Conservation (phyloP, 2,888 invertebrate species). For the Punctoribates punctum region DNA sequence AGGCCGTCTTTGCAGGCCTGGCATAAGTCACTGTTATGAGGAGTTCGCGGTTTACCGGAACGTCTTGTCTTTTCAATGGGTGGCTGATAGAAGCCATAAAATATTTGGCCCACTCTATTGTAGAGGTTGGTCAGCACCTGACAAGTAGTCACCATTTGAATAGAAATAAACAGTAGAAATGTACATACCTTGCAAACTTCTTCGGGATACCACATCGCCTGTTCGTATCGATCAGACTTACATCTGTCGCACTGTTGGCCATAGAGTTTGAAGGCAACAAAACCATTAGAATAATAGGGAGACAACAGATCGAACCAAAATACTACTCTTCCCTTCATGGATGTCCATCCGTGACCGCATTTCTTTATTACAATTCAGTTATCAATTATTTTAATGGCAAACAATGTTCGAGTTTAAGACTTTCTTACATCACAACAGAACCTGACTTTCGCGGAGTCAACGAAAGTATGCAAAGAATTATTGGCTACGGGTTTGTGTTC, state of each 20-base stretch:
- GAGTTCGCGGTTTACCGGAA: slow-evolving; percentile 55
- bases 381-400: neutral
- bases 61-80: slow-evolving; percentile 54
- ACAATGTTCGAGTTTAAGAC: no score
- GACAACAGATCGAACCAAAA: slow-evolving; percentile 55
- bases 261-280: slow-evolving; percentile 55
- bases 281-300: slow-evolving; percentile 50
- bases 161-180: neutral
- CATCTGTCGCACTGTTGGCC: slow-evolving; percentile 57
- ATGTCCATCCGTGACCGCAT: slow-evolving; percentile 57
- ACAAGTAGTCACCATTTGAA: slow-evolving; percentile 23
- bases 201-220: slow-evolving; percentile 58
- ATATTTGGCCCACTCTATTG: slow-evolving; percentile 55
- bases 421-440: slow-evolving; percentile 54
- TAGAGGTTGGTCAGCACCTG: slow-evolving; percentile 56
- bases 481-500: slow-evolving; percentile 51
- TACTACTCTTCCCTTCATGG: slow-evolving; percentile 57
- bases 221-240: slow-evolving; percentile 54
- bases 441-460: slow-evolving; percentile 56
- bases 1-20: slow-evolving; percentile 56
- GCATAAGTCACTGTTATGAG: slow-evolving; percentile 55
- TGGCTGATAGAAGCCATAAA: slow-evolving; percentile 55
- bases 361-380: slow-evolving; percentile 49
- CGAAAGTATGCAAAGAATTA: slow-evolving; percentile 52
- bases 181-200: slow-evolving; percentile 55